A percentile compares a stretch with the other conserved stretches of the same genome.
Evolutionary conservation across 2,797 vertebrate species (phyloP).

Genomic region (Anguilla pacifica): DNA sequence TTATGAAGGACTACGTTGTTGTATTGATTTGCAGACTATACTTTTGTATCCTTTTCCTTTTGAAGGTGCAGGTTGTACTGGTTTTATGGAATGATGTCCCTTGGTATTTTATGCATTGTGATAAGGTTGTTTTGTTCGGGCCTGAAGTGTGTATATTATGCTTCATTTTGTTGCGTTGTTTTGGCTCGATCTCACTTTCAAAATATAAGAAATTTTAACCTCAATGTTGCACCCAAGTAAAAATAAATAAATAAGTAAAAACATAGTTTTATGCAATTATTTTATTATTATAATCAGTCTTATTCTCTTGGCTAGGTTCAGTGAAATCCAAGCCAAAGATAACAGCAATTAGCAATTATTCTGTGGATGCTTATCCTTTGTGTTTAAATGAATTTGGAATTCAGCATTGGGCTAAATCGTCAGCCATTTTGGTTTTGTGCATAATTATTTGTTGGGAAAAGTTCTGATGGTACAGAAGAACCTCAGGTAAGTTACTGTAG

Average conservation of each 20-base stretch:
- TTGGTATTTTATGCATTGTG: neutral
- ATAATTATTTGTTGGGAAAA: constrained; percentile 12
- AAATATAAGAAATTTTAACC: neutral
- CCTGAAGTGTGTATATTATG: neutral
- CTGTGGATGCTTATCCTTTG: neutral
- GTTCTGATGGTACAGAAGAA: neutral
- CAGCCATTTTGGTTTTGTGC: neutral
- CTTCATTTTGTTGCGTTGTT: neutral
- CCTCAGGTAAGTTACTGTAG: neutral
- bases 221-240: neutral
- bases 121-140: neutral
- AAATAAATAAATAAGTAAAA: neutral
- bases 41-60: neutral
- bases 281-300: neutral
- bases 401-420: neutral
- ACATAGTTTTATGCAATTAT: neutral
- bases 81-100: neutral
- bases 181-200: neutral
- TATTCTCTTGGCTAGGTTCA: neutral
- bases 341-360: neutral
- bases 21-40: neutral
- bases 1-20: neutral
- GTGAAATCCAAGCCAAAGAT: neutral
- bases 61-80: neutral
- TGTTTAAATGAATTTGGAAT: neutral